phyloP scores from a whole-genome alignment of 2,113 vertebrate species.

The Physeter macrocephalus region DNA sequence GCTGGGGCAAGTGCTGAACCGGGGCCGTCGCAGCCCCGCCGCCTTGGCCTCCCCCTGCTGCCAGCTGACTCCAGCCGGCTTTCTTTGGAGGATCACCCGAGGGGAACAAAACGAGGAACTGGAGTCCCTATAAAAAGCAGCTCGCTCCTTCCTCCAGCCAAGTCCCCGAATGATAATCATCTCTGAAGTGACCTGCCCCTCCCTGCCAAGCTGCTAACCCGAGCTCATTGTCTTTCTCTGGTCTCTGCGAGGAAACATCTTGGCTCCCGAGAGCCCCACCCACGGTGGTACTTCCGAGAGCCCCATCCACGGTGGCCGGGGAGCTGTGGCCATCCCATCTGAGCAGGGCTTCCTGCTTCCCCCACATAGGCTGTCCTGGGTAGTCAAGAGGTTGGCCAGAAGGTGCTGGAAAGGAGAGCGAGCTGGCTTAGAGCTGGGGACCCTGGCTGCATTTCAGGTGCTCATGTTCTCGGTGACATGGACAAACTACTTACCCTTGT shows the following conservation, averaged over 20 bases:
- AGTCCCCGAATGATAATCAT: slow-evolving; percentile 13
- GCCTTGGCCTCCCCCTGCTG: neutral
- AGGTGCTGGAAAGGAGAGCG: neutral
- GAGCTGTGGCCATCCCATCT: neutral
- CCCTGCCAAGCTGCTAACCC: neutral
- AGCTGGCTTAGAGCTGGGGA: neutral
- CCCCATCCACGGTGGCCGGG: neutral
- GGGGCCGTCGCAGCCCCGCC: neutral
- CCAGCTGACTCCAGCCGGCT: slow-evolving; percentile 38
- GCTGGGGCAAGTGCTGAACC: slow-evolving; percentile 50
- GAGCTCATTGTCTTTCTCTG: neutral
- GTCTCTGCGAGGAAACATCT: neutral
- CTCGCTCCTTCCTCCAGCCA: slow-evolving; percentile 27
- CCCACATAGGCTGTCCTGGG: neutral
- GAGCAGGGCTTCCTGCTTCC: neutral
- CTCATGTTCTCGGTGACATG: neutral
- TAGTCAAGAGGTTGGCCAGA: neutral
- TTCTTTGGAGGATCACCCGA: slow-evolving; percentile 52
- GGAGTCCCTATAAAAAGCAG: slow-evolving; percentile 42
- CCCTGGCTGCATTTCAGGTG: neutral
- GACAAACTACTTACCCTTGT: neutral
- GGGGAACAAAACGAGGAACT: slow-evolving; percentile 50
- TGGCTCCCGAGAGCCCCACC: neutral
- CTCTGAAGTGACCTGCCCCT: neutral
- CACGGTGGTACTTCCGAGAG: neutral